Conservation (phyloP, 2,888 invertebrate genomes). For the Agelastica alni region DNA sequence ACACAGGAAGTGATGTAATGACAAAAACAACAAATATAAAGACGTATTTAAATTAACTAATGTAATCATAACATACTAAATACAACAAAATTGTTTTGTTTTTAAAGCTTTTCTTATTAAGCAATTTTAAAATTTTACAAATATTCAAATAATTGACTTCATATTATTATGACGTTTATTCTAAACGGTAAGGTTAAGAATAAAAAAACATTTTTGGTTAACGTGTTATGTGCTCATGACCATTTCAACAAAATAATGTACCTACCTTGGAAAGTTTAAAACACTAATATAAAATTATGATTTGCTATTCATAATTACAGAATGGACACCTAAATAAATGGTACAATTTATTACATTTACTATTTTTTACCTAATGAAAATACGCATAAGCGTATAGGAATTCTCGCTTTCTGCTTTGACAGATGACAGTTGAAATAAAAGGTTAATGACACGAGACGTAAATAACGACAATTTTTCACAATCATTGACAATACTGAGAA, state of each 20-base stretch:
- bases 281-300: not conserved
- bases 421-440: conserved; percentile 2
- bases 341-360: conserved; percentile 1
- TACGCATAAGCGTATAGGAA: conserved; percentile 8
- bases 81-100: no score
- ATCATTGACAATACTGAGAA: no score
- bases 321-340: not conserved
- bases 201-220: conserved; percentile 1
- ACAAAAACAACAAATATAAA: conserved; percentile 5
- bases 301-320: conserved; percentile 1
- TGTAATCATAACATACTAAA: no score
- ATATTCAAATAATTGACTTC: no score
- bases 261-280: not conserved
- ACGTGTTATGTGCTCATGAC: not conserved
- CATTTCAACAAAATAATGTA: not conserved
- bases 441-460: conserved; percentile 3
- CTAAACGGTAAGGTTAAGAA: not conserved
- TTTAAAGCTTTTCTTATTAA: no score
- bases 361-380: conserved; percentile 9
- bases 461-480: no score
- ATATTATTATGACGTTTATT: no score
- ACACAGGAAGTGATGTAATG: conserved; percentile 6
- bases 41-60: conserved; percentile 5
- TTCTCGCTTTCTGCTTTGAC: conserved; percentile 3
- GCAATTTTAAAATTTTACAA: no score